phyloP scores from a whole-genome alignment of 2,888 invertebrate genomes.

The Zhuqinia jingwanae region DNA sequence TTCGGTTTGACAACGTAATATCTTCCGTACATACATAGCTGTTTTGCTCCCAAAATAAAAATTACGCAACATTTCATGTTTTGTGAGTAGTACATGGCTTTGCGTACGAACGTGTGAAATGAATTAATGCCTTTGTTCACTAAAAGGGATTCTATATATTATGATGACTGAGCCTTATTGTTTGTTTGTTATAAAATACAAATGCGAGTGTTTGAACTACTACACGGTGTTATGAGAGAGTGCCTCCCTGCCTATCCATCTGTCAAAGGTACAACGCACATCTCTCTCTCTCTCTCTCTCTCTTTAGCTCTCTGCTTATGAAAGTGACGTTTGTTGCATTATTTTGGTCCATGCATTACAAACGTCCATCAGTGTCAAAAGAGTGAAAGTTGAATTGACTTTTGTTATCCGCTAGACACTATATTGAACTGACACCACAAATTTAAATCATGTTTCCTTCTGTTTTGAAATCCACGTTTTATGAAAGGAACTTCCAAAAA shows the following conservation, averaged over 20 bases:
- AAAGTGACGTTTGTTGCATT: slow-evolving; percentile 37
- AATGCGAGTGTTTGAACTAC: background rate
- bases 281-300: too few relatives aligned
- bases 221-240: background rate
- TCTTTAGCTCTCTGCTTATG: background rate
- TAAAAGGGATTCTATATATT: too few relatives aligned
- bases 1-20: too few relatives aligned
- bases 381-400: slow-evolving; percentile 35
- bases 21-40: too few relatives aligned
- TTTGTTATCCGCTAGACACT: slow-evolving; percentile 8
- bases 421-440: slow-evolving; percentile 23
- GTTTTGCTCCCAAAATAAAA: too few relatives aligned
- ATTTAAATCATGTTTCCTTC: slow-evolving; percentile 13
- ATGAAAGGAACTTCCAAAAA: too few relatives aligned
- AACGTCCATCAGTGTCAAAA: slow-evolving; percentile 11
- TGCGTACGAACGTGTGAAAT: background rate
- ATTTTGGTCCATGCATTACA: slow-evolving; percentile 21
- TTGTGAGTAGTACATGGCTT: too few relatives aligned
- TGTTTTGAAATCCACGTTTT: too few relatives aligned
- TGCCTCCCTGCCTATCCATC: slow-evolving; percentile 13
- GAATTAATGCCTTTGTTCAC: background rate
- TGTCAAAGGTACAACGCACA: slow-evolving; percentile 30
- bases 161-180: too few relatives aligned
- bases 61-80: too few relatives aligned
- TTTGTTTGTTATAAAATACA: background rate